Percentiles rank a stretch among this genome's conserved stretches.
phyloP scores from a whole-genome alignment of 2,113 vertebrate species.

The Brachyhypopomus gauderio region DNA sequence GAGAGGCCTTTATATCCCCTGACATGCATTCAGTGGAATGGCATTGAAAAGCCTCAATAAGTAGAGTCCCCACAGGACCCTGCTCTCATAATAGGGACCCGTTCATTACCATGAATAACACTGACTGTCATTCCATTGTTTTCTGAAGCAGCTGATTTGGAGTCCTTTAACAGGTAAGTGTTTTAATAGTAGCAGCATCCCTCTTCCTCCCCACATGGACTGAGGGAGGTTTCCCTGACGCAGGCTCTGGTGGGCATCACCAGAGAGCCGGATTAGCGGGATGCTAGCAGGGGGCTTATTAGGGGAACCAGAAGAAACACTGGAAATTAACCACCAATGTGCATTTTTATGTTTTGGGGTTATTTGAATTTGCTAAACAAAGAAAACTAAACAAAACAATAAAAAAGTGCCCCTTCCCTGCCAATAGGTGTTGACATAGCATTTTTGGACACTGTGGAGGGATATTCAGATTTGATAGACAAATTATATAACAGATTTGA shows the following conservation, averaged over 20 bases:
- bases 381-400: too few species aligned
- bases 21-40: constrained; percentile 70
- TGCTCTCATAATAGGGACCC: constrained; percentile 62
- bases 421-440: too few species aligned
- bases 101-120: constrained; percentile 74
- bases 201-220: constrained; percentile 52
- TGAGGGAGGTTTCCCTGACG: constrained; percentile 15
- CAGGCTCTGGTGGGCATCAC: constrained; percentile 19
- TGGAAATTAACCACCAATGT: not conserved
- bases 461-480: too few species aligned
- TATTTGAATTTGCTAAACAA: not conserved
- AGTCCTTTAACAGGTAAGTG: constrained; percentile 63
- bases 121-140: constrained; percentile 67
- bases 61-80: constrained; percentile 63
- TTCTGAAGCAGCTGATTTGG: constrained; percentile 61
- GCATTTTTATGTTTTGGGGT: not conserved
- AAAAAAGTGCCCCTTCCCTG: too few species aligned
- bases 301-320: not conserved
- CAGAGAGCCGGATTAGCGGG: constrained; percentile 20
- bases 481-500: too few species aligned
- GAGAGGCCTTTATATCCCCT: constrained; percentile 69
- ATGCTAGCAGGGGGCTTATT: constrained; percentile 15
- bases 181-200: constrained; percentile 62
- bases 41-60: constrained; percentile 63
- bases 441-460: too few species aligned